phyloP scores from a whole-genome alignment of 2,888 invertebrate genomes.

The Cybosia mesomella region DNA sequence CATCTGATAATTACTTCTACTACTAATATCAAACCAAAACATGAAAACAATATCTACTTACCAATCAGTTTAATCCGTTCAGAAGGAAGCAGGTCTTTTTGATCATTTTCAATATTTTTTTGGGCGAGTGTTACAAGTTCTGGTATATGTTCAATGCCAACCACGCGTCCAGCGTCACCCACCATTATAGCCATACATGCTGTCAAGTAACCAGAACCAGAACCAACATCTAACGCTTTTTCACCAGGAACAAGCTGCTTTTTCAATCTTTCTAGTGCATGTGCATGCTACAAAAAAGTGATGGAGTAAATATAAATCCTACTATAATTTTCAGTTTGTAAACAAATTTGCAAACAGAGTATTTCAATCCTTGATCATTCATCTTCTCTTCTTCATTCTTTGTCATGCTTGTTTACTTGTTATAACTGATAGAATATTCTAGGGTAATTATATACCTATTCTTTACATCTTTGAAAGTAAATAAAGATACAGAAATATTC shows the following conservation, averaged over 20 bases:
- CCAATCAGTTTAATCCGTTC: slow-evolving; percentile 91
- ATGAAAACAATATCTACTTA: slow-evolving; percentile 68
- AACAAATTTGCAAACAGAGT: no score
- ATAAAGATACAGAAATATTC: not conserved
- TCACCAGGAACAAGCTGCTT: slow-evolving; percentile 92
- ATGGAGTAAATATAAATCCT: not conserved
- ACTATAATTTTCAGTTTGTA: not conserved
- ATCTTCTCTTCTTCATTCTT: no score
- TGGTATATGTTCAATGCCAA: slow-evolving; percentile 97
- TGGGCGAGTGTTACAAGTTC: slow-evolving; percentile 92
- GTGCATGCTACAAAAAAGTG: slow-evolving; percentile 90
- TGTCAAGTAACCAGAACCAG: slow-evolving; percentile 97
- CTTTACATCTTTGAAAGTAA: no score
- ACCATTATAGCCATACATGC: slow-evolving; percentile 96
- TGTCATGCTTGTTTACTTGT: no score
- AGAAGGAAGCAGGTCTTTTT: slow-evolving; percentile 89
- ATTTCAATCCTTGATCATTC: no score
- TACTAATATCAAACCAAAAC: no score
- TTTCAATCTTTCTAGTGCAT: slow-evolving; percentile 94
- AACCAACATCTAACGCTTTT: slow-evolving; percentile 96
- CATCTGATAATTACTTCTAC: no score
- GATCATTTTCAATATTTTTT: slow-evolving; percentile 92
- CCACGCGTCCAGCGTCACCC: slow-evolving; percentile 88
- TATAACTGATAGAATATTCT: no score
- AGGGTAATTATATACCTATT: no score